Evolutionary conservation across 2,113 vertebrate species (phyloP).

Genomic region (Campylorhamphus procurvoides): DNA sequence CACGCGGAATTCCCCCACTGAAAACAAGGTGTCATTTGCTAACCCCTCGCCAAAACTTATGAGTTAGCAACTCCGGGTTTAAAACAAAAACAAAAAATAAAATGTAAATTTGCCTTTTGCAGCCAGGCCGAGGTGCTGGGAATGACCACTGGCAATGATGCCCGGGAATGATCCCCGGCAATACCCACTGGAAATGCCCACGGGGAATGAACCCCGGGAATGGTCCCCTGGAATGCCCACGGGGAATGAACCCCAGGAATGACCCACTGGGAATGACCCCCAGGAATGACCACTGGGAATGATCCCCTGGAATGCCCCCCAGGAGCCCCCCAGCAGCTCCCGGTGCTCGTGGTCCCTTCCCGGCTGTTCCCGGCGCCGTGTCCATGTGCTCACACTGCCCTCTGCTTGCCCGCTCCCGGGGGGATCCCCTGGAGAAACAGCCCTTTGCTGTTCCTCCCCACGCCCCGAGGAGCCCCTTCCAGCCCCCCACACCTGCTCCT

Average conservation of each 20-base stretch:
- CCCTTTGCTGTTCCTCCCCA: neutral
- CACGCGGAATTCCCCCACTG: neutral
- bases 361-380: accelerated
- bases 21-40: neutral
- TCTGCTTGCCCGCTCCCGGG: neutral
- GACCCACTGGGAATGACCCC: no score
- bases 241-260: no score
- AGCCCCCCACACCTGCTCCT: neutral
- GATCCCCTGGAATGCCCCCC: neutral
- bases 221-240: no score
- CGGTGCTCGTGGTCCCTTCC: accelerated
- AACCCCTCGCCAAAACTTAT: neutral
- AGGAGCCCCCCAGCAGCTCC: neutral
- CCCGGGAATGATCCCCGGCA: no score
- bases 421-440: neutral
- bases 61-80: neutral
- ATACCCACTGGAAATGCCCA: no score
- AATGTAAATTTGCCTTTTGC: neutral
- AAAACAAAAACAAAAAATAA: no score
- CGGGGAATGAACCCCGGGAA: no score
- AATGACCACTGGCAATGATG: no score
- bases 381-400: neutral
- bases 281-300: no score
- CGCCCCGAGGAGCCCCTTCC: neutral
- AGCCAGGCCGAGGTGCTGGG: neutral